Conservation (phyloP, 2,888 invertebrate genomes). For the Leptura quadrifasciata region DNA sequence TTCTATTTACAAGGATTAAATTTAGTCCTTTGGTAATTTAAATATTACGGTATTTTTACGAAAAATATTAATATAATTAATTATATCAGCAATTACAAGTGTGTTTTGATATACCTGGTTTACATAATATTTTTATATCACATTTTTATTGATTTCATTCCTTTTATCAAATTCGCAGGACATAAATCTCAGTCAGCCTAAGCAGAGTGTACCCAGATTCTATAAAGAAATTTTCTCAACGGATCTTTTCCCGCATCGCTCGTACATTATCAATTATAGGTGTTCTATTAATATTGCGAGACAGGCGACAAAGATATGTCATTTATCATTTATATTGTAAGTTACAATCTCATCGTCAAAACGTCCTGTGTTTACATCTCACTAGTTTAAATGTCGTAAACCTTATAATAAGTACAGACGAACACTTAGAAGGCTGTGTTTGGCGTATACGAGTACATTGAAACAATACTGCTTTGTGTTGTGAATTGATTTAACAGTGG, state of each 20-base stretch:
- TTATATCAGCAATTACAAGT: too few relatives aligned
- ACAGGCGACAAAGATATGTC: conserved; percentile 14
- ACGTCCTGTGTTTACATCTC: conserved; percentile 20
- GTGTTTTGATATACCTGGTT: too few relatives aligned
- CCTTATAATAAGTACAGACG: conserved; percentile 17
- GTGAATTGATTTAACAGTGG: conserved; percentile 1
- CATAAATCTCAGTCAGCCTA: not conserved
- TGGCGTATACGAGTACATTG: not conserved
- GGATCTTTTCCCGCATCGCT: not conserved
- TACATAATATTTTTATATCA: not conserved
- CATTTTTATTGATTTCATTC: not conserved
- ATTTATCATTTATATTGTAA: conserved; percentile 24
- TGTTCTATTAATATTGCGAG: conserved; percentile 13
- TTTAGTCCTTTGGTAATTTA: too few relatives aligned
- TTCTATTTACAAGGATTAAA: too few relatives aligned
- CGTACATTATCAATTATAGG: conserved; percentile 25
- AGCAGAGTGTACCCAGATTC: not conserved
- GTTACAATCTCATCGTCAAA: conserved; percentile 1
- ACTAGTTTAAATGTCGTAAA: not conserved
- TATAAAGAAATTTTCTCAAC: conserved; percentile 12
- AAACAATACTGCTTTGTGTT: conserved; percentile 3
- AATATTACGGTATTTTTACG: too few relatives aligned
- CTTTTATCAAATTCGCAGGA: not conserved
- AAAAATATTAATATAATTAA: too few relatives aligned
- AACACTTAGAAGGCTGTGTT: conserved; percentile 7